Evolutionary conservation across 1,140 invertebrate species (phyloP), one percentile per base, ranked within the genome.

Genomic region (Cheumatopsyche charites): DNA sequence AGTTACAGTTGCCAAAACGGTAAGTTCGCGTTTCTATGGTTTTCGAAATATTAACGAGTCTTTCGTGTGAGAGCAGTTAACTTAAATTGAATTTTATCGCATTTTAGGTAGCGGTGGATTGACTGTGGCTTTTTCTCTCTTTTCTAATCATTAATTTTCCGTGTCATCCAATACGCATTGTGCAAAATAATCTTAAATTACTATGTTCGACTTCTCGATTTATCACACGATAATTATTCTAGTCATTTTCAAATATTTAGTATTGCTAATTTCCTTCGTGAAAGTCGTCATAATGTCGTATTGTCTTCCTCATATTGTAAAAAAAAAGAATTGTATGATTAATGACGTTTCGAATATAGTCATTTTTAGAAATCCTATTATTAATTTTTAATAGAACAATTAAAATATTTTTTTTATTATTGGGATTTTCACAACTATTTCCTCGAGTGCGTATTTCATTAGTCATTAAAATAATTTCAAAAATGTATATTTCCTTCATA

Each of bases 31-130:
- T 52, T 19, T 17, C 47, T 9, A 52, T 17, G 19, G 29, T 36
- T 9, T 36, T 36, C 29, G 15, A 25, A 21, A 58, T 25, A 58
- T 25, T 58, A 58, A 58, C 55, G 55, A 58, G 47, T 58, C 23
- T 19, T 19, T 58, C 55, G 55, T 58, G 55, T 58, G 55, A 58
- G 23, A 58, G 25, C 23, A 13, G 55, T 58, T 58, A 58, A 17
- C 47, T 1, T 17, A 7, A 52, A 52, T 17, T 52, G 47, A 52
- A 52, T 52, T 52, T 52, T 52, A 58, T 58, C 23, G 12, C 17
- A 58, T 23, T 52, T 52, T 12, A 26, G 55, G 4, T 47, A 15
- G 15, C 43, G 4, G 15, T n/a, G 15, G 11, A 3, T 47, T 47
- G 11, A 47, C 15, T 58, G 12, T 58, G 55, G 19, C 7, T 2